Base-by-base conservation (phyloP, 2,797 vertebrate species). In the Cottoperca gobio region DNA sequence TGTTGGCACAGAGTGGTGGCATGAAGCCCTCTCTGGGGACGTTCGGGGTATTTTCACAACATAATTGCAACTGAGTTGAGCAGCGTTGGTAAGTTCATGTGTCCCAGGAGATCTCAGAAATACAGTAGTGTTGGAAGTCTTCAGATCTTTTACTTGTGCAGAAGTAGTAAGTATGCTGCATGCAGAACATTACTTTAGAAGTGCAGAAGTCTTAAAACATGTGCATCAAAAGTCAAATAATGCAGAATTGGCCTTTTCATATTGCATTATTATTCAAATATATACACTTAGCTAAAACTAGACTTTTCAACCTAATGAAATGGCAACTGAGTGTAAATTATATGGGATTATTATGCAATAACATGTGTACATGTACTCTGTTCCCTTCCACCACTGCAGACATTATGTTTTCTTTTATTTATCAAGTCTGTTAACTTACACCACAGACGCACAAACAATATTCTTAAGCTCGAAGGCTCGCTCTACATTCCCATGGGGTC, bases 11-110 rank as follows among this genome's bases (percentile, higher is more conserved):
- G 37, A 14, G 35, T 55, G 53, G 7, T 11, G 33, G 24, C 60
- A 5, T 14, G 63, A 70, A 71, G 74, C 63, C 16, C 60, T 24
- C 80, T 78, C 81, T 33, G 13, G 74, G 71, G 78, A 79, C 37
- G 31, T 53, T n/a, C 67, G n/a, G 70, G 73, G 42, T 63, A 69
- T 77, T 86, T 88, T 81, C 58, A 65, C 54, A 65, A 28, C 12
- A 49, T 79, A 42, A 69, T 70, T 82, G 59, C 19, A 28, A 48
- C 55, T 42, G 58, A 76, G 12, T 59, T 49, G n/a, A 70, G 48
- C 49, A 31, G 52, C 10, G 23, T 78, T 73, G 75, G n/a, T 28
- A 43, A 31, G 2, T 33, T 66, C 31, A 39, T 13, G 48, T 42
- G 40, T 69, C 73, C 42, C 68, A 2, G 45, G 49, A 70, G 65